These are phyloP conservation scores for Athalia rosae DNA, from an alignment of 2,888 invertebrate genomes.

Conservation along the genomic window DNA sequence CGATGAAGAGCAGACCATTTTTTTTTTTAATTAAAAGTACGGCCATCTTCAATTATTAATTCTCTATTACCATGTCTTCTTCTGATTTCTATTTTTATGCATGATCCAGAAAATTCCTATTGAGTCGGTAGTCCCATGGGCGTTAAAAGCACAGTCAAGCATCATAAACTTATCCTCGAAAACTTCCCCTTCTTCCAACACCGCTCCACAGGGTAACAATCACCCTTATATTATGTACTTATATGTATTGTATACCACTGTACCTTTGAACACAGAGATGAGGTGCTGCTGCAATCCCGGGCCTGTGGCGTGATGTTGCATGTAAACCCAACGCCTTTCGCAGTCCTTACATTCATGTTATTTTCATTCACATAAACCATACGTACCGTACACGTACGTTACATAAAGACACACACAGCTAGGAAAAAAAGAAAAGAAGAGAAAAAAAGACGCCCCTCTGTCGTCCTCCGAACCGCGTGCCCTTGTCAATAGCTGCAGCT, in stretches of 20 bases:
- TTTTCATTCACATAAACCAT: too few species aligned
- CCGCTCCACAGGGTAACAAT: slow-evolving; percentile 33
- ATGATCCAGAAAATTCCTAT: too few species aligned
- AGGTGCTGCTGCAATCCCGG: too few species aligned
- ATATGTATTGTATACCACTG: slow-evolving; percentile 37
- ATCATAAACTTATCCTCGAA: slow-evolving; percentile 57
- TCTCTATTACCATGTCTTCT: too few species aligned
- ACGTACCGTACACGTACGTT: background rate
- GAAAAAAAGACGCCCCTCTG: background rate
- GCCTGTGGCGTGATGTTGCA: too few species aligned
- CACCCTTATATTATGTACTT: background rate
- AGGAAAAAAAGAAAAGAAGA: background rate
- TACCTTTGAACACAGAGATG: slow-evolving; percentile 58
- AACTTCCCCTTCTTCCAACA: slow-evolving; percentile 19
- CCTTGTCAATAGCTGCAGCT: slow-evolving; percentile 61
- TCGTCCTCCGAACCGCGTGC: slow-evolving; percentile 13
- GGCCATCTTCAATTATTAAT: too few species aligned
- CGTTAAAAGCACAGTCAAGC: slow-evolving; percentile 72
- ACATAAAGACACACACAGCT: background rate
- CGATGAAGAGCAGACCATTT: too few species aligned
- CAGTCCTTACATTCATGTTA: background rate
- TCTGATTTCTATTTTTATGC: too few species aligned
- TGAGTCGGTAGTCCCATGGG: slow-evolving; percentile 55
- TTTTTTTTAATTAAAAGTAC: too few species aligned
- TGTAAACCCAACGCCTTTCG: background rate